phyloP scores from a whole-genome alignment of 1,140 invertebrate species.

The Trichonephila clavipes region DNA sequence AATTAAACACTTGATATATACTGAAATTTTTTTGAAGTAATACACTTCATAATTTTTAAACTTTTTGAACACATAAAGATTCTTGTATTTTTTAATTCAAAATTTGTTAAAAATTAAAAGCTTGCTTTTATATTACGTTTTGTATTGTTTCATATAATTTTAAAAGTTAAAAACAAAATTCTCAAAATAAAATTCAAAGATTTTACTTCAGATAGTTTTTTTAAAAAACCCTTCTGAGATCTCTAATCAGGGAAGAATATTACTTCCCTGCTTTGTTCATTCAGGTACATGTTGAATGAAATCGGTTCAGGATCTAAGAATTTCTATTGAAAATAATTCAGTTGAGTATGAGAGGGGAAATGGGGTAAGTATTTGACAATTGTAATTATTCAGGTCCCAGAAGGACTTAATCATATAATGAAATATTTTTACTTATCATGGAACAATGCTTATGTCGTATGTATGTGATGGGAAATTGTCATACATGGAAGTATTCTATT shows the following conservation, averaged over 20 bases:
- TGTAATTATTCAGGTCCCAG: neutral
- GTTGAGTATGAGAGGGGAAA: neutral
- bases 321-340: neutral
- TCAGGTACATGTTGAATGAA: neutral
- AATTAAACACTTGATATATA: too few relatives aligned
- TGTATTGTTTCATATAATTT: too few relatives aligned
- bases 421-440: neutral
- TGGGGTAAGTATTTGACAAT: neutral
- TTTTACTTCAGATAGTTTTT: conserved; percentile 21
- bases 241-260: neutral
- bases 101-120: too few relatives aligned
- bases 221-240: neutral
- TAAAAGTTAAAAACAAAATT: too few relatives aligned
- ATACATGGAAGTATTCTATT: neutral
- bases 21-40: too few relatives aligned
- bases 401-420: neutral
- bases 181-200: neutral
- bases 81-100: too few relatives aligned
- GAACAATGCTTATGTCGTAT: neutral
- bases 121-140: too few relatives aligned
- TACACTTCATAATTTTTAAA: too few relatives aligned
- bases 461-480: too few relatives aligned
- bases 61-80: too few relatives aligned
- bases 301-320: neutral
- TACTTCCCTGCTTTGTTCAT: neutral